Base-by-base conservation (phyloP, 2,888 invertebrate genomes). In the Drosophila multiciliata region DNA sequence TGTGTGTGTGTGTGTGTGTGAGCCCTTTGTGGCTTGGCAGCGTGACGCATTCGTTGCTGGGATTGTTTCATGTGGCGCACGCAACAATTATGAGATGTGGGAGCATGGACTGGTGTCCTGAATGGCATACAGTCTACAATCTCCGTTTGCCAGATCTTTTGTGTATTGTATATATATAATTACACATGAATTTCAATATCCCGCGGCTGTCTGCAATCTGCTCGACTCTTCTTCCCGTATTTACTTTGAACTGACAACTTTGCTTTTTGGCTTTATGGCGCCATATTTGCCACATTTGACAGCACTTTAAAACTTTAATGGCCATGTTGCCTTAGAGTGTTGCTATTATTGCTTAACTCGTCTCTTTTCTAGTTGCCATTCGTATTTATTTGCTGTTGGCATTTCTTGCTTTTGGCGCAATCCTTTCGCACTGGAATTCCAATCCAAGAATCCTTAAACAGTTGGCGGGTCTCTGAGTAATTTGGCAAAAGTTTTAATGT, bases 181-280 rank as follows among this genome's bases (percentile, higher is more conserved):
- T 88, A 86, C 84, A 84, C 82, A 88, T 84, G 87, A 86, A 88
- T 88, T 86, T 88, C 89, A 86, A 86, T 86, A 88, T 82, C 84
- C 86, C 75, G 78, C 80, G 84, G 82, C 86, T 53, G 59, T 32
- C 63, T 54, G 26, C 45, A 42, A 29, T n/a, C 23, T 26, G 33
- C 36, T 38, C 52, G 40, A 33, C 53, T 38, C 36, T 29, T 59
- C 60, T 65, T 67, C 67, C 29, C 15, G 26, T 73, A 70, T 76
- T 79, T 73, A 69, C 64, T 60, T 55, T 42, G 26, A 66, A 42
- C 58, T 32, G 52, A 36, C 54, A 66, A 65, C 62, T 45, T 64
- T 70, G 59, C 42, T 53, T 66, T 78, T 71, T 40, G 61, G 68
- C 80, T 70, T 67, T 79, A 61, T 60, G 76, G 63, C 69, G 68